A percentile compares a stretch with the other conserved stretches of the same genome.
These are phyloP conservation scores for Sebastes miniatus DNA, from an alignment of 2,797 vertebrate species.

Conservation along the genomic window DNA sequence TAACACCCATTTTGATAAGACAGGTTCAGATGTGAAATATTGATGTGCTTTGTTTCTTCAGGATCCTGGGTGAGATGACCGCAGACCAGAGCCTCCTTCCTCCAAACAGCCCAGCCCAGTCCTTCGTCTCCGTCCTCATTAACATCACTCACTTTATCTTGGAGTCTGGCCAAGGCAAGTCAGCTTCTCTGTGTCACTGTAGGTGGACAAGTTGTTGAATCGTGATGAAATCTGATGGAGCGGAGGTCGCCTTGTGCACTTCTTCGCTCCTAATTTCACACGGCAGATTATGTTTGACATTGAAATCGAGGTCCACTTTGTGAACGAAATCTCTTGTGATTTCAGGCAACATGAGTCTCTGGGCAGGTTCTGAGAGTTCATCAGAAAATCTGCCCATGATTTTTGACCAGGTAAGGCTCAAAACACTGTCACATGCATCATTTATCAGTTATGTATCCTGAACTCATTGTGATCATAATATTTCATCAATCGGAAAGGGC, in stretches of 20 bases:
- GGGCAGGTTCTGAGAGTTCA: constrained; percentile 49
- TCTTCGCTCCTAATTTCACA: not conserved
- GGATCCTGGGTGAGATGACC: constrained; percentile 74
- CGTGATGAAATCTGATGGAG: constrained; percentile 33
- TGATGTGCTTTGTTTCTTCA: constrained; percentile 55
- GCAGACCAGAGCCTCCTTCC: constrained; percentile 63
- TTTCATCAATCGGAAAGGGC: not conserved
- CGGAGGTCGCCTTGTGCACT: not conserved
- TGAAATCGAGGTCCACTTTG: not conserved
- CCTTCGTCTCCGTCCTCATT: constrained; percentile 64
- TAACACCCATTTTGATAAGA: not conserved
- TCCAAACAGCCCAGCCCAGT: constrained; percentile 57
- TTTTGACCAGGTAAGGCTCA: constrained; percentile 66
- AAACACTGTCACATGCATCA: not conserved
- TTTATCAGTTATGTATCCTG: not conserved
- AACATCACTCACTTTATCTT: constrained; percentile 68
- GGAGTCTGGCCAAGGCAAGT: constrained; percentile 72
- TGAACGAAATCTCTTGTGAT: constrained; percentile 30
- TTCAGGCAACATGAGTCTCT: constrained; percentile 71
- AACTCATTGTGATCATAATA: not conserved
- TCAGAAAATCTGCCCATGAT: constrained; percentile 51
- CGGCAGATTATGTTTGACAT: not conserved
- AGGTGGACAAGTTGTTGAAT: constrained; percentile 24
- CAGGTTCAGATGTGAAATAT: not conserved
- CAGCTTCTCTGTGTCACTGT: constrained; percentile 28